phyloP scores from a whole-genome alignment of 2,888 invertebrate species.

The Thera obeliscata region DNA sequence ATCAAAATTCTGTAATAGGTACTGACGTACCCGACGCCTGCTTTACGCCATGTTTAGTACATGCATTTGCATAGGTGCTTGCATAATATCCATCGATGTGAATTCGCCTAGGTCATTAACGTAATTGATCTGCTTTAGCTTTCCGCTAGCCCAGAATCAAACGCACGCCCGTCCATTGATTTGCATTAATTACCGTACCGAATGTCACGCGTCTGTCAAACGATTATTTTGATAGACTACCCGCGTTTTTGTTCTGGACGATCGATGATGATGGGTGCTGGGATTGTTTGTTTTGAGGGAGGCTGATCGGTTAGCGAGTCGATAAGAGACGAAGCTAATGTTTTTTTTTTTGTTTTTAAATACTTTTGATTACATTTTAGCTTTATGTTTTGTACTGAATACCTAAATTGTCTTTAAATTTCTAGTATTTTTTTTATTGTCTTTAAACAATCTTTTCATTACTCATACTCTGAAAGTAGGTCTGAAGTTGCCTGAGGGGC shows the following conservation, averaged over 20 bases:
- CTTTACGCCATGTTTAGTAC: constrained; percentile 53
- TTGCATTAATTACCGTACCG: constrained; percentile 80
- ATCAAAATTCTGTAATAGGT: too few species aligned
- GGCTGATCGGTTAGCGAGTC: constrained; percentile 8
- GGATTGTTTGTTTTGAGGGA: constrained; percentile 29
- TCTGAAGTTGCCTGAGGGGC: too few species aligned
- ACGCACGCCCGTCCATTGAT: constrained; percentile 78
- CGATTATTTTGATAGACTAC: constrained; percentile 73
- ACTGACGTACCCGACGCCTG: not conserved
- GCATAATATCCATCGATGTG: constrained; percentile 52
- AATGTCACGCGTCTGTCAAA: constrained; percentile 73
- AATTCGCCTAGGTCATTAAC: constrained; percentile 79
- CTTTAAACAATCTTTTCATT: too few species aligned
- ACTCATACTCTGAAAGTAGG: too few species aligned
- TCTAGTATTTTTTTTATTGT: too few species aligned
- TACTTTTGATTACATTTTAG: not conserved
- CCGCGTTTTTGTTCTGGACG: constrained; percentile 45
- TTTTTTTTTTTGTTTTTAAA: constrained; percentile 16
- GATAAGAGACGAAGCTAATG: constrained; percentile 17
- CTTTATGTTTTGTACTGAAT: too few species aligned
- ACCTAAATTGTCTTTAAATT: too few species aligned
- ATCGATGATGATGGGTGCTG: constrained; percentile 17
- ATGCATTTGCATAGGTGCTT: constrained; percentile 39
- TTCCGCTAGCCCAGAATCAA: constrained; percentile 60
- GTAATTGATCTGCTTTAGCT: constrained; percentile 83